Conservation (phyloP, 2,888 invertebrate genomes). For the Beris morrisii region DNA sequence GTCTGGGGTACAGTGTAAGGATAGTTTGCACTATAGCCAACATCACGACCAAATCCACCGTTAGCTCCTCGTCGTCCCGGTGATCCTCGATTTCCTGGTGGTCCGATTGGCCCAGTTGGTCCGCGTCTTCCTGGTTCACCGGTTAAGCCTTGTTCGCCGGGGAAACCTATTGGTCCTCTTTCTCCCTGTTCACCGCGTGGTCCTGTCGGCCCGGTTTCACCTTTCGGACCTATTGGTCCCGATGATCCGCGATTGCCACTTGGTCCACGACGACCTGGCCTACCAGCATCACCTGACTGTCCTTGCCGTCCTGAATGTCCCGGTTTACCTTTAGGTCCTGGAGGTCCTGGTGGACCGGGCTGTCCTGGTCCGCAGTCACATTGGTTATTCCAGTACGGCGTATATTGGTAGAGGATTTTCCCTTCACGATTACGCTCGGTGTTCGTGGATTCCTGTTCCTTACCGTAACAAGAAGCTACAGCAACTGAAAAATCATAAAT, state of each 20-base stretch:
- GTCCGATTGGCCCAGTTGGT: conserved; percentile 59
- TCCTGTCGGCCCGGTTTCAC: conserved; percentile 25
- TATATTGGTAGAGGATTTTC: conserved; percentile 2
- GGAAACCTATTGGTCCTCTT: conserved; percentile 58
- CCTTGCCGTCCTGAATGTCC: conserved; percentile 74
- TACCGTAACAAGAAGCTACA: too few species aligned
- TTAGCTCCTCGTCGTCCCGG: conserved; percentile 50
- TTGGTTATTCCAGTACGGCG: neutral
- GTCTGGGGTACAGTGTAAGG: too few species aligned
- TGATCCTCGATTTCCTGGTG: conserved; percentile 62
- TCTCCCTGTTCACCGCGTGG: conserved; percentile 59
- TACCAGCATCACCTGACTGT: conserved; percentile 18
- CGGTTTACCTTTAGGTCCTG: conserved; percentile 68
- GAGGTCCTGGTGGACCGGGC: conserved; percentile 64
- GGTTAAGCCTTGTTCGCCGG: conserved; percentile 72
- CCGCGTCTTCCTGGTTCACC: conserved; percentile 66
- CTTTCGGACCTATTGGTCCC: conserved; percentile 52
- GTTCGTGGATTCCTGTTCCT: too few species aligned
- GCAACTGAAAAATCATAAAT: too few species aligned
- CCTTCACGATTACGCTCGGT: neutral
- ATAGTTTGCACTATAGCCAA: neutral
- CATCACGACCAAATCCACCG: neutral
- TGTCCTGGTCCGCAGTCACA: conserved; percentile 59
- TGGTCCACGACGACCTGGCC: conserved; percentile 45
- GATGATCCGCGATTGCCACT: conserved; percentile 65